A percentile compares a stretch with the other conserved stretches of the same genome.
Conservation (phyloP, 2,797 vertebrate genomes). For the Pipistrellus pygmaeus region DNA sequence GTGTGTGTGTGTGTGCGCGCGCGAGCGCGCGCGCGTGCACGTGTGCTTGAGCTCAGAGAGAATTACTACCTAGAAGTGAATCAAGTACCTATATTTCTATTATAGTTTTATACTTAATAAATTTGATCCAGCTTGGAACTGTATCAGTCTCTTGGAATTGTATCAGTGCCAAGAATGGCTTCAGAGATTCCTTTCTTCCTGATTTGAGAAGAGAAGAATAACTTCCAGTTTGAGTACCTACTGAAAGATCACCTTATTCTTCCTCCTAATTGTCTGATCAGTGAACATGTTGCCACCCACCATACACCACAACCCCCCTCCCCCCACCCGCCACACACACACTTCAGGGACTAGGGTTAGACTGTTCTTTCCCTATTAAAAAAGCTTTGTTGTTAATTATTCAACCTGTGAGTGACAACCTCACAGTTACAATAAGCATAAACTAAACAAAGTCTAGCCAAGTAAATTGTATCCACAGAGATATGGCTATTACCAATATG, state of each 20-base stretch:
- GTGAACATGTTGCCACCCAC: not conserved
- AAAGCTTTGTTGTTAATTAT: constrained; percentile 11
- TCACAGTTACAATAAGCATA: not conserved
- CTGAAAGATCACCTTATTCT: not conserved
- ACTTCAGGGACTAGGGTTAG: not conserved
- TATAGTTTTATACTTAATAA: not conserved
- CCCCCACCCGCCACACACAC: not conserved
- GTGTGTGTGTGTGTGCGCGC: no score
- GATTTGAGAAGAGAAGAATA: not conserved
- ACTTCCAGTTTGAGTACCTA: not conserved
- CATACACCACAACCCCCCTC: no score
- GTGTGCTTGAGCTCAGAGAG: not conserved
- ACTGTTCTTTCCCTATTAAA: not conserved
- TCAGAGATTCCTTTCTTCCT: not conserved
- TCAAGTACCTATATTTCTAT: not conserved
- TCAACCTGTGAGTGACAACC: not conserved
- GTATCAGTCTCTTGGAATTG: not conserved
- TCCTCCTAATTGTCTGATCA: not conserved
- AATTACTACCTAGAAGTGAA: not conserved
- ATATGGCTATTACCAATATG: not conserved
- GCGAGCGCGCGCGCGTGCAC: no score
- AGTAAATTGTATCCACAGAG: constrained; percentile 6
- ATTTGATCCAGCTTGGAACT: not conserved
- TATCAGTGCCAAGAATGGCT: not conserved
- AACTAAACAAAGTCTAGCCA: not conserved